phyloP scores from a whole-genome alignment of 2,113 vertebrate species.

The Nestor notabilis region DNA sequence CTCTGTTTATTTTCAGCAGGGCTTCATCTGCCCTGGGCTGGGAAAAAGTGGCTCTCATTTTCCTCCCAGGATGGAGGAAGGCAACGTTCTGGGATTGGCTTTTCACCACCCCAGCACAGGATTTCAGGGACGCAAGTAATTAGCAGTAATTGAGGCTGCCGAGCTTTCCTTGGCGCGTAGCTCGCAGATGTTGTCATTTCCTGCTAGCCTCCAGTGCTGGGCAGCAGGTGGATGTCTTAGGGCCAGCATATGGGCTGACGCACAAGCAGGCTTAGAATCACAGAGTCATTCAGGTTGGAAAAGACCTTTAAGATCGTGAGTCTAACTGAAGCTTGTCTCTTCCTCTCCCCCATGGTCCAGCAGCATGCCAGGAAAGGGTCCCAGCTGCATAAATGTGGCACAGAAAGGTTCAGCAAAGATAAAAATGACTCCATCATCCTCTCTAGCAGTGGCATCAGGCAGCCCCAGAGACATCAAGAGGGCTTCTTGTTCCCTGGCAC shows the following conservation, averaged over 20 bases:
- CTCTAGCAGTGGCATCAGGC: not conserved
- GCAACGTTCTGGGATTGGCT: not conserved
- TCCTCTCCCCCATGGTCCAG: not conserved
- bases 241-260: not conserved
- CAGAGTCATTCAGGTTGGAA: not conserved
- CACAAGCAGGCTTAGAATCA: not conserved
- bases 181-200: slow-evolving; percentile 19
- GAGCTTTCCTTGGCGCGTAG: not conserved
- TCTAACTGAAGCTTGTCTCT: not conserved
- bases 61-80: not conserved
- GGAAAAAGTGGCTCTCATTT: not conserved
- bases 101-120: not conserved
- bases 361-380: not conserved
- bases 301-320: not conserved
- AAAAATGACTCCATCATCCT: not conserved
- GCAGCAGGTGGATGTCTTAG: slow-evolving; percentile 6
- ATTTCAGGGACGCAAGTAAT: not conserved
- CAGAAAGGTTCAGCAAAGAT: not conserved
- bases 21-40: not conserved
- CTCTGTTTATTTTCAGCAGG: slow-evolving; percentile 14
- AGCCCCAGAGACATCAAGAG: not conserved
- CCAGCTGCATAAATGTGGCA: rapidly evolving
- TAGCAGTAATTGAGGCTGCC: not conserved
- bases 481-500: not conserved
- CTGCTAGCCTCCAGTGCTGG: not conserved